These are phyloP conservation scores for Octopus bimaculoides DNA, from an alignment of 1,140 invertebrate species.

Conservation along the genomic window DNA sequence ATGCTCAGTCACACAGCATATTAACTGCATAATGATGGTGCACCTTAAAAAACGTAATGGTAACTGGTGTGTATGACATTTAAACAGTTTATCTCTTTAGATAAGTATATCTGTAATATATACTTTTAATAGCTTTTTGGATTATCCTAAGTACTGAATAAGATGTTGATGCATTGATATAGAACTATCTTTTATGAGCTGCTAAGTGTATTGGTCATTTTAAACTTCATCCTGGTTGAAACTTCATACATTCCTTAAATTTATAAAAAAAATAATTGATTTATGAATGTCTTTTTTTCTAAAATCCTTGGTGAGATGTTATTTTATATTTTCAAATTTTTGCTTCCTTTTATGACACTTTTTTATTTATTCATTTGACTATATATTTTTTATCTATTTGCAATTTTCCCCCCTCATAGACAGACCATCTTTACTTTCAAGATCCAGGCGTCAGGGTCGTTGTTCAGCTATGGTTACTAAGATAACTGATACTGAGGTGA, in stretches of 20 bases:
- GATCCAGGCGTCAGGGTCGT: not conserved
- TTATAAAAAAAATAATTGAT: not conserved
- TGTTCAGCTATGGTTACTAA: not conserved
- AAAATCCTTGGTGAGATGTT: not conserved
- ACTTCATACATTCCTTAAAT: not conserved
- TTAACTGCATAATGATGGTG: too few species aligned
- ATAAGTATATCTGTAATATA: too few species aligned
- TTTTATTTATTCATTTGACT: not conserved
- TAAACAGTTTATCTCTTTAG: too few species aligned
- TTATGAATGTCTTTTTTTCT: not conserved
- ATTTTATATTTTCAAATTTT: not conserved
- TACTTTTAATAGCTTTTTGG: too few species aligned
- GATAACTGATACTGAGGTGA: not conserved
- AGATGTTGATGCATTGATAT: too few species aligned
- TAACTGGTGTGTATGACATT: too few species aligned
- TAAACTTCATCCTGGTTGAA: not conserved
- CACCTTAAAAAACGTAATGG: too few species aligned
- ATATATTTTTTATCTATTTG: not conserved
- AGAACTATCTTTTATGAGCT: too few species aligned
- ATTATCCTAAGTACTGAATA: too few species aligned
- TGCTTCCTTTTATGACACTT: not conserved
- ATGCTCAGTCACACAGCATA: too few species aligned
- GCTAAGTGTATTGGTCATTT: too few species aligned
- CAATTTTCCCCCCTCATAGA: not conserved
- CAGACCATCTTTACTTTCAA: not conserved